Evolutionary conservation across 2,888 invertebrate genomes (phyloP).

Genomic region (Rambutsinella grinnellia): DNA sequence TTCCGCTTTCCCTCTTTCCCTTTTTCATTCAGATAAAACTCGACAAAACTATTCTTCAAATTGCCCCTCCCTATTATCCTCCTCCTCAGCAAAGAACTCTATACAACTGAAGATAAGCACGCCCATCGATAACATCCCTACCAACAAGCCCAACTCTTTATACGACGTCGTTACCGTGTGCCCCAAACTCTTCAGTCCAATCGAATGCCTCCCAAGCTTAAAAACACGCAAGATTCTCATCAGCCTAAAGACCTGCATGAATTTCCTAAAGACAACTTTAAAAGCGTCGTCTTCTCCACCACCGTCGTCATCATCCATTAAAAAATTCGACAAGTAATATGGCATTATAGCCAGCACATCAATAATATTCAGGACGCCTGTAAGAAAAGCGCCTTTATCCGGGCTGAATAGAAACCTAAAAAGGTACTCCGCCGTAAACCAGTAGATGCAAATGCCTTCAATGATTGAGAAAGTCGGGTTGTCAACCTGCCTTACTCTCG

Average conservation of each 20-base stretch:
- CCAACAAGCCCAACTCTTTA: constrained; percentile 72
- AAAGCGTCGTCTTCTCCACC: constrained; percentile 54
- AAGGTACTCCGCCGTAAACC: constrained; percentile 74
- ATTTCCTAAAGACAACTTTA: constrained; percentile 69
- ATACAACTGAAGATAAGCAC: constrained; percentile 72
- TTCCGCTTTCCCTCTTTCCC: constrained; percentile 66
- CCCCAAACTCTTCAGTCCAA: constrained; percentile 72
- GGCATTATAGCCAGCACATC: constrained; percentile 73
- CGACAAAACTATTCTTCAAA: constrained; percentile 56
- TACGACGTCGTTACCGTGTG: constrained; percentile 72
- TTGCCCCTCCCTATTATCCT: constrained; percentile 67
- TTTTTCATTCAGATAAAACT: not conserved
- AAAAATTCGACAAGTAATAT: constrained; percentile 72
- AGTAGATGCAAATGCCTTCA: constrained; percentile 71
- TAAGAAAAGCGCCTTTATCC: constrained; percentile 72
- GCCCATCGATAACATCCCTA: constrained; percentile 71
- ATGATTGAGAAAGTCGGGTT: not conserved
- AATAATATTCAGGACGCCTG: constrained; percentile 72
- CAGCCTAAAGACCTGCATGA: constrained; percentile 72
- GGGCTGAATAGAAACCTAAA: constrained; percentile 72
- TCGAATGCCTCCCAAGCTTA: constrained; percentile 67
- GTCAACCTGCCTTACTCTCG: not conserved
- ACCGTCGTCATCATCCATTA: constrained; percentile 64
- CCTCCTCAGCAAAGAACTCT: constrained; percentile 73
- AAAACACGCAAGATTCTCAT: constrained; percentile 69